These are phyloP conservation scores for Trissolcus basalis DNA, from an alignment of 1,140 invertebrate species.

Conservation along the genomic window DNA sequence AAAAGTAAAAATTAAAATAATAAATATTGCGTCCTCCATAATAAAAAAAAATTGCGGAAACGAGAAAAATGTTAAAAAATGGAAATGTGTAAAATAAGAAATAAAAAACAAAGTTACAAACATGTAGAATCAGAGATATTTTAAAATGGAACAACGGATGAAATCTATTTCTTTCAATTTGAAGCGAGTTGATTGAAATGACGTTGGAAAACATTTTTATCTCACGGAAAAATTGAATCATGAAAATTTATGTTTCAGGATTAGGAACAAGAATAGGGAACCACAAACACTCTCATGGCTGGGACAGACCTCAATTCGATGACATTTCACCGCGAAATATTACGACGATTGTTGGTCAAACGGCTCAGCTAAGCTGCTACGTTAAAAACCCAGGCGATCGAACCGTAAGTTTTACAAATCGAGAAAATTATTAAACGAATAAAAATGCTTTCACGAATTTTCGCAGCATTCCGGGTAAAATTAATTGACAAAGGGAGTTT, in stretches of 20 bases:
- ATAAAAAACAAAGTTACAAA: too few species aligned
- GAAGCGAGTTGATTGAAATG: neutral
- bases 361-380: conserved; percentile 86
- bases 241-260: neutral
- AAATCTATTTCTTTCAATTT: neutral
- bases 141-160: too few species aligned
- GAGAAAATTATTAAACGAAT: neutral
- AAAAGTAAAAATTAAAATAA: too few species aligned
- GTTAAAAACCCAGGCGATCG: conserved; percentile 91
- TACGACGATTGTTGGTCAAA: conserved; percentile 88
- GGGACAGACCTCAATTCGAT: conserved; percentile 88
- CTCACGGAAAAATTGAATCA: too few species aligned
- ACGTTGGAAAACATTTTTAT: neutral
- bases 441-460: too few species aligned
- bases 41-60: too few species aligned
- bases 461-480: too few species aligned
- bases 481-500: too few species aligned
- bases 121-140: too few species aligned
- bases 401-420: conserved; percentile 82
- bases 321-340: conserved; percentile 88
- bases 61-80: too few species aligned
- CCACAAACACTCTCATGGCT: conserved; percentile 62
- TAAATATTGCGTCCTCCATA: too few species aligned
- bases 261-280: conserved; percentile 45
- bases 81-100: too few species aligned